Base-by-base conservation (phyloP, 2,113 vertebrate species). In the Nematolebias whitei region DNA sequence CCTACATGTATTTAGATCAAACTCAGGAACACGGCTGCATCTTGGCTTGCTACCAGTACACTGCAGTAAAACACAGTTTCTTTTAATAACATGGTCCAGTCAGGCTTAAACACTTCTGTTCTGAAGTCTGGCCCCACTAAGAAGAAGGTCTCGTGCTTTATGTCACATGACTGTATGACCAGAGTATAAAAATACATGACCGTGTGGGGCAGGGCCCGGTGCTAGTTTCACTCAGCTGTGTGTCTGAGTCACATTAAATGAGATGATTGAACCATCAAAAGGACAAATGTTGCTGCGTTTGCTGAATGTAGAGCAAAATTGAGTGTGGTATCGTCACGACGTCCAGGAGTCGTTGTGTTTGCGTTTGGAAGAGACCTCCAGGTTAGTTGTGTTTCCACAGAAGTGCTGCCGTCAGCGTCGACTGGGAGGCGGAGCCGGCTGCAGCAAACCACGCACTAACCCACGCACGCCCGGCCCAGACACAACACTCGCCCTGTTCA, bases 321-420 rank as follows among this genome's bases (percentile, higher is more conserved):
- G 56, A 45, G 19, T 49, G 38, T 6, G n/a, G 2, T 2, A 1
- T 9, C 8, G 22, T 48, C n/a, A 1, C 5, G 41, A 55, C 56
- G 41, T 49, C 38, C 14, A 38, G 44, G 0, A 10, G n/a, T 49
- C 35, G 20, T 20, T 67, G 41, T 43, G 39, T 58, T 43, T 12
- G 48, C 18, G 23, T 20, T 52, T 3, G 48, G 22, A 52, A 69
- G 45, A 56, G 55, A 78, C 63, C 57, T 69, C 1, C 66, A 82
- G 74, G 74, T 68, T 74, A 65, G 53, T 47, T 73, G 59, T 45
- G 63, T 77, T 68, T 85, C 44, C 22, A 60, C 35, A 51, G 53
- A 78, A 40, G 22, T 77, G 78, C 76, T 76, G 75, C 22, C 65
- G 73, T 83, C 82, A 85, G 49, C 38, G 69, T 71, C 53, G 44